Percentiles rank a stretch among this genome's conserved stretches.
Evolutionary conservation across 2,797 vertebrate species (phyloP).

Genomic region (Lateolabrax maculatus): DNA sequence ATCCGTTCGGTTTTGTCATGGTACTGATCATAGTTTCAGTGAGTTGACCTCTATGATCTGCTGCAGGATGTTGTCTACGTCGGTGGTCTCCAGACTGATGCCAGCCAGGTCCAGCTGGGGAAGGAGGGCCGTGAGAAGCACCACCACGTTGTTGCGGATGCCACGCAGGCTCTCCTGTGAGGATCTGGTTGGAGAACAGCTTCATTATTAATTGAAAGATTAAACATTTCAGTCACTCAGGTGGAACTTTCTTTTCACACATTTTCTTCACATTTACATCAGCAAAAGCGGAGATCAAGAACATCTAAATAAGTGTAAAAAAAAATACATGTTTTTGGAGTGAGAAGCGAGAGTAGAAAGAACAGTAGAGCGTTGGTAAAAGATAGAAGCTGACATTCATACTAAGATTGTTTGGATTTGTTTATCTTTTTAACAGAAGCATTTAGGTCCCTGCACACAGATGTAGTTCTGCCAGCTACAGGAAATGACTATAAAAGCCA

Average conservation of each 20-base stretch:
- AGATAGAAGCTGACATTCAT: neutral
- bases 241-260: neutral
- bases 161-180: slow-evolving; percentile 79
- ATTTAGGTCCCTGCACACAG: neutral
- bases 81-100: slow-evolving; percentile 84
- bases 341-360: neutral
- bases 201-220: neutral
- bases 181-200: slow-evolving; percentile 64
- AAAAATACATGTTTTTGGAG: neutral
- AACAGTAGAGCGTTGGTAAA: neutral
- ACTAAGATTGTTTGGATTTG: neutral
- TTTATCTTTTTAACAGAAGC: neutral
- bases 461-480: neutral
- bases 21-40: slow-evolving; percentile 58
- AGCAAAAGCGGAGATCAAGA: neutral
- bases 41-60: slow-evolving; percentile 89
- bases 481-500: neutral
- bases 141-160: slow-evolving; percentile 85
- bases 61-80: slow-evolving; percentile 89
- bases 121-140: slow-evolving; percentile 86
- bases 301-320: neutral
- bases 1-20: neutral
- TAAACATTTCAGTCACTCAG: neutral
- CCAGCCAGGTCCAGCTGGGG: slow-evolving; percentile 87
- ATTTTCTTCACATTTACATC: neutral